Conservation (phyloP, 2,113 vertebrate genomes). For the Lanius collurio region DNA sequence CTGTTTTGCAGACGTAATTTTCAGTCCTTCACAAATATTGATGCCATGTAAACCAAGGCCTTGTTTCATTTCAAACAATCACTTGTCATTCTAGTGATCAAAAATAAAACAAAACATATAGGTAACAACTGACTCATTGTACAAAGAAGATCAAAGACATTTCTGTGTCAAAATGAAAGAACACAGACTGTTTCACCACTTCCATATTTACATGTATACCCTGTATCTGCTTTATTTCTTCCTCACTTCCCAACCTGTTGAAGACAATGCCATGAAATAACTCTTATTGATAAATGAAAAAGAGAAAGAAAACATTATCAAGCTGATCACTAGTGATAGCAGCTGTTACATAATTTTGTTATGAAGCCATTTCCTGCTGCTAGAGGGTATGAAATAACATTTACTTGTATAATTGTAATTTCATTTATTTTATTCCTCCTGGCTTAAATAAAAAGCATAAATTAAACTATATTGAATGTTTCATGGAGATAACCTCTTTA, state of each 20-base stretch:
- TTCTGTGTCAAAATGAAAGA: neutral
- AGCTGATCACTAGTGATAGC: conserved; percentile 55
- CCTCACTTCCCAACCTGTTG: neutral
- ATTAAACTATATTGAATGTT: conserved; percentile 63
- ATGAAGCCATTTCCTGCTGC: conserved; percentile 76
- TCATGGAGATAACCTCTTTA: conserved; percentile 59
- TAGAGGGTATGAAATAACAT: conserved; percentile 73
- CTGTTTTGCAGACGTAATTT: neutral
- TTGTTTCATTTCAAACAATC: neutral
- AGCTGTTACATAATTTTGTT: conserved; percentile 77
- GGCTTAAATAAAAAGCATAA: conserved; percentile 72
- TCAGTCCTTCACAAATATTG: neutral
- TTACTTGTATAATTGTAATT: conserved; percentile 73
- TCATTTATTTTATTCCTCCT: conserved; percentile 69
- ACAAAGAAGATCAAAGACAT: neutral
- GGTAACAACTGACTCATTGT: neutral
- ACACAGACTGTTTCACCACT: neutral
- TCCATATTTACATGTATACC: neutral
- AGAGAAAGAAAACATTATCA: conserved; percentile 55
- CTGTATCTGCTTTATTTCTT: neutral
- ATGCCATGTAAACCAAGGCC: neutral
- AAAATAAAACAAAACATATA: neutral
- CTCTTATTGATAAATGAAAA: conserved; percentile 27
- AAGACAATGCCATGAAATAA: conserved; percentile 33
- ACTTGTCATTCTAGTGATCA: neutral